Conservation (phyloP, 2,113 vertebrate genomes). For the Burhinus oedicnemus region DNA sequence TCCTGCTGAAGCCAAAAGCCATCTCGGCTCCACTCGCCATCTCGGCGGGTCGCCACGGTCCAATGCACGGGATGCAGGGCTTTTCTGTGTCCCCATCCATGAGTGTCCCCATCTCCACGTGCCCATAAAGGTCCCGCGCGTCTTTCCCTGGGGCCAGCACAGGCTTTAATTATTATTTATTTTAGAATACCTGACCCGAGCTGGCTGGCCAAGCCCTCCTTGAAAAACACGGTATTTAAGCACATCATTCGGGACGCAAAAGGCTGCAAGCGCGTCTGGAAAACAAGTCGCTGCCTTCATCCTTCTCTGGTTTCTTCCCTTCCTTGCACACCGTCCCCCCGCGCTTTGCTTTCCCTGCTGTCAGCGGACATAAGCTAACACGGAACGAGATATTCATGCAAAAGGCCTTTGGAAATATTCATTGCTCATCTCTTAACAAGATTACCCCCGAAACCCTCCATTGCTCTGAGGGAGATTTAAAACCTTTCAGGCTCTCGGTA, state of each 20-base stretch:
- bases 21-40: rapidly evolving
- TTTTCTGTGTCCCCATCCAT: not conserved
- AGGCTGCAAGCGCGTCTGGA: not conserved
- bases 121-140: not conserved
- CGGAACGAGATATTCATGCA: slow-evolving; percentile 9
- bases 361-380: slow-evolving; percentile 10
- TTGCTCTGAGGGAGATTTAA: slow-evolving; percentile 58
- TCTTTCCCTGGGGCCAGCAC: not conserved
- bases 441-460: slow-evolving; percentile 62
- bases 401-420: slow-evolving; percentile 69
- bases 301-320: not conserved
- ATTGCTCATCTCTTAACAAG: slow-evolving; percentile 72
- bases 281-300: not conserved
- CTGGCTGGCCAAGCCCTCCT: not conserved
- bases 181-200: not conserved
- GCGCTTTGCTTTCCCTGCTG: not conserved
- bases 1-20: not conserved
- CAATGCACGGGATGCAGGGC: rapidly evolving
- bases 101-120: not conserved
- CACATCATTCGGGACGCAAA: not conserved
- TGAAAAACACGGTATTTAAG: not conserved
- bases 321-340: not conserved
- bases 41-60: rapidly evolving
- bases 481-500: slow-evolving; percentile 54
- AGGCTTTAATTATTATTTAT: not conserved